Evolutionary conservation across 2,797 vertebrate species (phyloP).

Genomic region (Hydrolagus colliei): DNA sequence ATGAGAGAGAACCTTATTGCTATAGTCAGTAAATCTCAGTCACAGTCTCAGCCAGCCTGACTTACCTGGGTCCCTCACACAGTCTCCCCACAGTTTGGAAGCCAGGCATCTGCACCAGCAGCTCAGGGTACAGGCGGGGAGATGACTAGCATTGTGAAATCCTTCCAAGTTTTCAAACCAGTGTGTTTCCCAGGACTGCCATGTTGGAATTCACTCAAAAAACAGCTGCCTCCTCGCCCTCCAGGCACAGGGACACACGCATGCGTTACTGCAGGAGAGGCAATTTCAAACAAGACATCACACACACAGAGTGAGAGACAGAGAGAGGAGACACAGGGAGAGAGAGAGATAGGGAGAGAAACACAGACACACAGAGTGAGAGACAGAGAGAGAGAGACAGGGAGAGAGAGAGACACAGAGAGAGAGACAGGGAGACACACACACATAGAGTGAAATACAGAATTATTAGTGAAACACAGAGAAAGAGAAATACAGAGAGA

Average conservation of each 20-base stretch:
- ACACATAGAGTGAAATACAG: too few relatives aligned
- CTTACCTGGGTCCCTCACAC: slow-evolving; percentile 85
- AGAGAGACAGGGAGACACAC: too few relatives aligned
- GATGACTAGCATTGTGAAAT: slow-evolving; percentile 77
- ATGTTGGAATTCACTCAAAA: slow-evolving; percentile 98
- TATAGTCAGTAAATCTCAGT: too few relatives aligned
- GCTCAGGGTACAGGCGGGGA: slow-evolving; percentile 65
- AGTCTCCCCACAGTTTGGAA: slow-evolving; percentile 65
- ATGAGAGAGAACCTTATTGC: too few relatives aligned
- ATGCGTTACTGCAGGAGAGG: slow-evolving; percentile 76
- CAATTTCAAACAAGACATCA: slow-evolving; percentile 75
- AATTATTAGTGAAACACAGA: background rate
- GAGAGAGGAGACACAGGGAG: too few relatives aligned
- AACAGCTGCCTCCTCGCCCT: slow-evolving; percentile 75
- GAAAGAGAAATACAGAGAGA: background rate
- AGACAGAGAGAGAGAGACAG: background rate
- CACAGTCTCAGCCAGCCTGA: too few relatives aligned
- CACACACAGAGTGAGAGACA: background rate
- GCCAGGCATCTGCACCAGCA: slow-evolving; percentile 72
- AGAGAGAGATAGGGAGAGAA: too few relatives aligned
- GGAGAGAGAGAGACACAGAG: too few relatives aligned
- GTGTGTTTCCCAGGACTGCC: slow-evolving; percentile 74
- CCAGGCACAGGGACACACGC: slow-evolving; percentile 67
- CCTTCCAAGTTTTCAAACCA: slow-evolving; percentile 88
- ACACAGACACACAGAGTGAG: background rate